phyloP scores from a whole-genome alignment of 2,113 vertebrate species.

The human (Homo sapiens) region DNA sequence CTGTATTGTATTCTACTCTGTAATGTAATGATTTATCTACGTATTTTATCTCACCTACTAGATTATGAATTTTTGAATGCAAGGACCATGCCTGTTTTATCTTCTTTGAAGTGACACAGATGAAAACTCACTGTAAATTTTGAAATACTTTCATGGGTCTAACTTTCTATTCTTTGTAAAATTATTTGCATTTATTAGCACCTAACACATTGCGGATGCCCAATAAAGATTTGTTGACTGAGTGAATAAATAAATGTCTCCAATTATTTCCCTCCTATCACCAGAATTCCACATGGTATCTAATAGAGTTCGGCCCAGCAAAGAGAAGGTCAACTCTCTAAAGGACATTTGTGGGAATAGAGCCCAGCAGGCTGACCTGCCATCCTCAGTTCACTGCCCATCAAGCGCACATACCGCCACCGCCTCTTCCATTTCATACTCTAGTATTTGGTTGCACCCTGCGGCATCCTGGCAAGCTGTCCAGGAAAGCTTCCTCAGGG shows the following conservation, averaged over 20 bases:
- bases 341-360: not conserved
- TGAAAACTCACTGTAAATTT: not conserved
- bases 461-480: not conserved
- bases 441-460: not conserved
- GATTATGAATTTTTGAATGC: not conserved
- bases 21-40: not conserved
- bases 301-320: not conserved
- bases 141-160: not conserved
- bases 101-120: not conserved
- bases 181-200: not conserved
- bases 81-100: not conserved
- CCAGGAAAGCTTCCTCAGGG: not conserved
- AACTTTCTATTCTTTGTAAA: constrained; percentile 29
- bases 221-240: not conserved
- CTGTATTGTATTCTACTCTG: not conserved
- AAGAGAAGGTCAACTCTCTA: not conserved
- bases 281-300: not conserved
- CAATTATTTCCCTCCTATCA: not conserved
- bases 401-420: not conserved
- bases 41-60: not conserved
- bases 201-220: not conserved
- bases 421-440: not conserved
- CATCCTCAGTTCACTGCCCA: not conserved
- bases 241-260: not conserved
- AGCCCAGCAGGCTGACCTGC: not conserved